Base-by-base conservation (phyloP, 2,797 vertebrate genomes). In the Myoxocephalus aenaeus region DNA sequence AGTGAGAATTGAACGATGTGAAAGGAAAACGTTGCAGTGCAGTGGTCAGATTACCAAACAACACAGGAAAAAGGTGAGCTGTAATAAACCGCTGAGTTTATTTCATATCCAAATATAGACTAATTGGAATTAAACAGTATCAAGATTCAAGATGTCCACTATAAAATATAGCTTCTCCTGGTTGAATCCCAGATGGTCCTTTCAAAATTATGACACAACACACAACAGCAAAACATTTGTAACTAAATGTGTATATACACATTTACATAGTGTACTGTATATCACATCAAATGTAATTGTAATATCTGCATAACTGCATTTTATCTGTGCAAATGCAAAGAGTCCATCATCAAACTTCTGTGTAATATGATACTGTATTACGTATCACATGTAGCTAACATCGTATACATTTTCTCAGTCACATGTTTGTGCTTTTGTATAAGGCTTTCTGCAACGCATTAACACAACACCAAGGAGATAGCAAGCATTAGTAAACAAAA, bases 31-130 rank as follows among this genome's bases (percentile, higher is more conserved):
- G 34, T 27, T 63, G 44, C 40, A 42, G 58, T 46, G 61, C 70
- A 71, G 38, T 17, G 70, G 46, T 29, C 65, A 38, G 69, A 66
- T 48, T 48, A 51, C 65, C 25, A 50, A 36, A 62, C 34, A 71
- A 42, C 29, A 46, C 36, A 22, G 20, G 15, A 53, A 70, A 68
- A 42, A 44, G 63, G 50, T 68, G 57, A 50, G 59, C 56, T 65
- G 65, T 62, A 12, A 75, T 34, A 51, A 54, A 73, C 66, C 6
- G 1, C 7, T 6, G 20, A 54, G 18, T 70, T 15, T 13, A 56
- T 50, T 66, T 34, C 54, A 59, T 14, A 58, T 42, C 46, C 36
- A 17, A 70, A 58, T 29, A 22, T 13, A n/a, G 42, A 18, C 17
- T 51, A 38, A 8, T 27, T 42, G 7, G 3, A 58, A 53, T 44